phyloP scores from a whole-genome alignment of 2,113 vertebrate species.

The Shinisaurus crocodilurus region DNA sequence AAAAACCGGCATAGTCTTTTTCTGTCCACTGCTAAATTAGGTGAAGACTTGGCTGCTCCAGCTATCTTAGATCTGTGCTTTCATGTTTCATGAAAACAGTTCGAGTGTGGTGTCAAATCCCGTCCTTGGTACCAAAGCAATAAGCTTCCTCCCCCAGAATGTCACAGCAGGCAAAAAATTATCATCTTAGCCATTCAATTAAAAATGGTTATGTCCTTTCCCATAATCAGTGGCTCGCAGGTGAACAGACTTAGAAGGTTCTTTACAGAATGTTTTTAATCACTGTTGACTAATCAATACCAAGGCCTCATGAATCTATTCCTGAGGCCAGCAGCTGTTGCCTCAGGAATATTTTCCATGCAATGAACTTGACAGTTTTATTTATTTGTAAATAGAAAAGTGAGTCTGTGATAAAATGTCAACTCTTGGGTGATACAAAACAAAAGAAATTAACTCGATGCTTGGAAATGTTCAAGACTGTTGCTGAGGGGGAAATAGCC shows the following conservation, averaged over 20 bases:
- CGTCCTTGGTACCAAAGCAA: not conserved
- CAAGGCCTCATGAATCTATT: slow-evolving; percentile 65
- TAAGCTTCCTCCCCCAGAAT: not conserved
- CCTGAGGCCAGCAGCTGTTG: slow-evolving; percentile 59
- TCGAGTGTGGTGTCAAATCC: not conserved
- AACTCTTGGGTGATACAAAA: not conserved
- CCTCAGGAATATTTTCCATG: slow-evolving; percentile 34
- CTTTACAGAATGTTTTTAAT: slow-evolving; percentile 68
- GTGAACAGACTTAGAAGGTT: slow-evolving; percentile 59
- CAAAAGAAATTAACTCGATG: slow-evolving; percentile 21
- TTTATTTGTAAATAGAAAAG: slow-evolving; percentile 29
- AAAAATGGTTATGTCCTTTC: slow-evolving; percentile 58
- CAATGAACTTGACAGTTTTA: slow-evolving; percentile 42
- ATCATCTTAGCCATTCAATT: slow-evolving; percentile 50
- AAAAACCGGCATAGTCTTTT: not conserved
- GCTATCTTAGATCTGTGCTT: not conserved
- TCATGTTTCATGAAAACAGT: not conserved
- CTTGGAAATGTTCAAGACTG: not conserved
- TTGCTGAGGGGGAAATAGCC: not conserved
- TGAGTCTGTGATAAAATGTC: slow-evolving; percentile 12
- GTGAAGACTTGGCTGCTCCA: not conserved
- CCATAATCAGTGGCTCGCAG: slow-evolving; percentile 62
- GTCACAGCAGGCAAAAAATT: slow-evolving; percentile 26
- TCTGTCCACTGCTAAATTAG: not conserved
- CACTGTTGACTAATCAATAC: slow-evolving; percentile 68